These are phyloP conservation scores for Phasia obesa DNA, from an alignment of 2,888 invertebrate genomes.

Conservation along the genomic window DNA sequence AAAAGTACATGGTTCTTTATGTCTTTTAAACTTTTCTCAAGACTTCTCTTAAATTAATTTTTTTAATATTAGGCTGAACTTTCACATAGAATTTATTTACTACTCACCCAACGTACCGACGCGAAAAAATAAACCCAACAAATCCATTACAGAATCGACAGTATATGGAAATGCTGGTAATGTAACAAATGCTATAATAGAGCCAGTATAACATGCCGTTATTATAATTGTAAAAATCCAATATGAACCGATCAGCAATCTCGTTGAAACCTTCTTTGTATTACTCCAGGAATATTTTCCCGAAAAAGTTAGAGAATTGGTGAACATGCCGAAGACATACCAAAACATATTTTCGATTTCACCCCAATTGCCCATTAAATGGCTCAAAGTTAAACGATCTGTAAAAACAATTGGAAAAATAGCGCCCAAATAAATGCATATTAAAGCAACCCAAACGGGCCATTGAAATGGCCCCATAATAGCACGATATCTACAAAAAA, in stretches of 20 bases:
- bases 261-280: conserved; percentile 87
- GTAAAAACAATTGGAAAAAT: conserved; percentile 90
- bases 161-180: conserved; percentile 89
- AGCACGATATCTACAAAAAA: conserved; percentile 87
- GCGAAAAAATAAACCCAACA: conserved; percentile 87
- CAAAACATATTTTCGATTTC: conserved; percentile 93
- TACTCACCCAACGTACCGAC: conserved; percentile 87
- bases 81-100: neutral
- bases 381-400: conserved; percentile 86
- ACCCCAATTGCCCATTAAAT: conserved; percentile 87
- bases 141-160: conserved; percentile 87
- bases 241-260: conserved; percentile 89
- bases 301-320: conserved; percentile 89
- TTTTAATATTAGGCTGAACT: neutral
- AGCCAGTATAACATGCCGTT: conserved; percentile 92
- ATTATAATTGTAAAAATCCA: conserved; percentile 94
- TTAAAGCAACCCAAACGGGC: conserved; percentile 90
- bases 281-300: conserved; percentile 88
- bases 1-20: no score
- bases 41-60: neutral
- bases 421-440: conserved; percentile 87
- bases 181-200: conserved; percentile 92
- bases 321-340: conserved; percentile 93
- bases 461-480: conserved; percentile 93
- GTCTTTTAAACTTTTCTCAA: no score